Evolutionary conservation across 2,797 vertebrate species (phyloP).

Genomic region (Melopsittacus undulatus): DNA sequence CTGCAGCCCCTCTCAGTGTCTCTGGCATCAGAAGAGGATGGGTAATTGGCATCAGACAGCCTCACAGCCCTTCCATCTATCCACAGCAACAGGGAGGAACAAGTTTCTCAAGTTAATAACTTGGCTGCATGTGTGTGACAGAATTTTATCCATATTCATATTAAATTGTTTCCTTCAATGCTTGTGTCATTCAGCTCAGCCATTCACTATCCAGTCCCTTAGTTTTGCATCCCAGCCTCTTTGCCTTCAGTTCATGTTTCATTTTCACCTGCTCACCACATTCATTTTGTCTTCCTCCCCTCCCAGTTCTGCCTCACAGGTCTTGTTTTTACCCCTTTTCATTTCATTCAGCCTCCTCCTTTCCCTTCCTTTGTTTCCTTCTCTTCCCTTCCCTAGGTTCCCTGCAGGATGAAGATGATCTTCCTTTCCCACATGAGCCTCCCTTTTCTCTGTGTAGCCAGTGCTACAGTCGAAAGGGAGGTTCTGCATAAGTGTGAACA

Average conservation of each 20-base stretch:
- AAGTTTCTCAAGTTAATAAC: neutral
- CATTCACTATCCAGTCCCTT: neutral
- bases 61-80: neutral
- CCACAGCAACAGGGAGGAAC: neutral
- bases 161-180: neutral
- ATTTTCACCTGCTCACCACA: neutral
- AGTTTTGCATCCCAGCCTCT: neutral
- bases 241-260: neutral
- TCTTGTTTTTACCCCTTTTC: neutral
- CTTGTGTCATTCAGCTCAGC: neutral
- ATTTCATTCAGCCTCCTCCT: neutral
- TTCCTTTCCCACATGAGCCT: neutral
- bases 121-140: neutral
- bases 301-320: neutral
- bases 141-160: neutral
- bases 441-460: neutral
- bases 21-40: neutral
- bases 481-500: neutral
- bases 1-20: neutral
- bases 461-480: neutral
- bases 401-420: neutral
- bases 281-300: neutral
- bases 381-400: neutral
- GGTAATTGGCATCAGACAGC: neutral
- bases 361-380: neutral